Percentiles rank a stretch among this genome's conserved stretches.
Evolutionary conservation across 2,113 vertebrate species (phyloP).

Genomic region (Mormoops blainvillei): DNA sequence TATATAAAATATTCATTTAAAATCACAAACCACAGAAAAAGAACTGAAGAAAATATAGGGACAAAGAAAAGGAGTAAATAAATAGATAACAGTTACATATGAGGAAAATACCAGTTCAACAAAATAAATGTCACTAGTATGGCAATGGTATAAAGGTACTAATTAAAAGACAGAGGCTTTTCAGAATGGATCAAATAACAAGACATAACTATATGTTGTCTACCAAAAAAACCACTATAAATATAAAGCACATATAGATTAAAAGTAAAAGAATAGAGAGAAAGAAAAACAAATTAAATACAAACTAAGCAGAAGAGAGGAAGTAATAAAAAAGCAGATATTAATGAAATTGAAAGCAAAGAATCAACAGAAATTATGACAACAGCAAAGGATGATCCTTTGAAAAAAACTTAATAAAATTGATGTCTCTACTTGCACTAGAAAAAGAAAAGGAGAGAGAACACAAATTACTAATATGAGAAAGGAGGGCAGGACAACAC

Average conservation of each 20-base stretch:
- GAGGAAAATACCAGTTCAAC: background rate
- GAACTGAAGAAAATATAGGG: background rate
- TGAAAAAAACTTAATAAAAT: background rate
- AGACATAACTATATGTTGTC: background rate
- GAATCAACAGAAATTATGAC: no score
- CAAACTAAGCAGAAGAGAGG: no score
- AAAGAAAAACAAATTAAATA: no score
- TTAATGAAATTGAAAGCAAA: no score
- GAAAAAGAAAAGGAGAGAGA: background rate
- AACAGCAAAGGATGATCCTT: no score
- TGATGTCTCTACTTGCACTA: background rate
- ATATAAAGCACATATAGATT: background rate
- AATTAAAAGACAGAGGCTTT: background rate
- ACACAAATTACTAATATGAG: no score
- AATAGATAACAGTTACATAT: background rate
- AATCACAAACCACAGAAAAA: background rate
- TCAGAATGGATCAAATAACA: background rate
- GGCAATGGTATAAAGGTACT: background rate
- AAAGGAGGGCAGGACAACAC: background rate
- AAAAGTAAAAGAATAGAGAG: background rate
- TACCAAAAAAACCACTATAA: background rate
- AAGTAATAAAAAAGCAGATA: no score
- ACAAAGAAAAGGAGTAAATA: background rate
- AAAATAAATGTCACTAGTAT: background rate
- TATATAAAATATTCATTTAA: background rate